Evolutionary conservation across 2,113 vertebrate species (phyloP).

Genomic region (Felis catus): DNA sequence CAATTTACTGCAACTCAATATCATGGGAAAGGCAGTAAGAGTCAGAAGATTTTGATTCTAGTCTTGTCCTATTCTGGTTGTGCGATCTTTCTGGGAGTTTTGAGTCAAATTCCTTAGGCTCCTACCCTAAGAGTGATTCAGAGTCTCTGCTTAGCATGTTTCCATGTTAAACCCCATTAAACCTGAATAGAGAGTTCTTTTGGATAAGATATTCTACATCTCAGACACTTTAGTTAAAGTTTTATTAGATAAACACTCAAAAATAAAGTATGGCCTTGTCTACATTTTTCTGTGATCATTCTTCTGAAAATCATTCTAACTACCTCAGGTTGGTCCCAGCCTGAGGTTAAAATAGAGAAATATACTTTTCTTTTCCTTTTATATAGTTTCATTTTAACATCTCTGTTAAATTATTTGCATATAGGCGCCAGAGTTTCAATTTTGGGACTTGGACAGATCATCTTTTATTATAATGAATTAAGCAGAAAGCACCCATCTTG

Average conservation of each 20-base stretch:
- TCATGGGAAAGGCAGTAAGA: neutral
- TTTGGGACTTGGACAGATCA: neutral
- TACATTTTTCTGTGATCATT: neutral
- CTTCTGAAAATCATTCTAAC: neutral
- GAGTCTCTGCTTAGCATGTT: neutral
- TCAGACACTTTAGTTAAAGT: neutral
- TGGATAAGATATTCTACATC: neutral
- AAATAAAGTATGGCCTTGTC: neutral
- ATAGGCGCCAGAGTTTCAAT: neutral
- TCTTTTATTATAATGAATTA: slow-evolving; percentile 23
- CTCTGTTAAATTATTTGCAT: neutral
- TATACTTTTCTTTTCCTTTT: neutral
- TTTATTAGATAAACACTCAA: neutral
- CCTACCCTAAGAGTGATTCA: neutral
- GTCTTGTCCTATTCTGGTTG: neutral
- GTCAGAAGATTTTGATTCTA: neutral
- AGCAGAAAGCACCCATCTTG: neutral
- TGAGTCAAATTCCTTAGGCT: neutral
- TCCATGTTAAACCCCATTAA: neutral
- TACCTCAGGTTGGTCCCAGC: neutral
- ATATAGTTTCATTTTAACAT: slow-evolving; percentile 28
- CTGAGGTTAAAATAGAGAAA: slow-evolving; percentile 16
- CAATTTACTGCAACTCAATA: neutral
- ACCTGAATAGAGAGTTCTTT: neutral
- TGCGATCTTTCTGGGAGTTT: neutral